phyloP scores from a whole-genome alignment of 2,113 vertebrate species.

The Epinephelus fuscoguttatus region DNA sequence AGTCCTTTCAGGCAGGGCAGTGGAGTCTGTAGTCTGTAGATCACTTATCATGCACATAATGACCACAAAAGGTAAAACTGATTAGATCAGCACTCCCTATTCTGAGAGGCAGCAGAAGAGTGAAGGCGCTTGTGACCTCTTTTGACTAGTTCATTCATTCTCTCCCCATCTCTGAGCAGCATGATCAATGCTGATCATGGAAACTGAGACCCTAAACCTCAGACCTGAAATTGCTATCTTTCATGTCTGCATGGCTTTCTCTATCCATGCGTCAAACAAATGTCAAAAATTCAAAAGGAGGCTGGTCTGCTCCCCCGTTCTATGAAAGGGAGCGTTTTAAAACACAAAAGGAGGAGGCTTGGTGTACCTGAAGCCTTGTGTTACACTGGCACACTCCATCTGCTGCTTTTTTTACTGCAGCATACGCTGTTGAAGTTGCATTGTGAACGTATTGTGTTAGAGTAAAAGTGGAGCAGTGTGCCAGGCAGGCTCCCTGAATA shows the following conservation, averaged over 20 bases:
- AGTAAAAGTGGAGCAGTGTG: background rate
- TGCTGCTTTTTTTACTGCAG: background rate
- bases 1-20: background rate
- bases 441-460: conserved; percentile 19
- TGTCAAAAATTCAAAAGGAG: conserved; percentile 66
- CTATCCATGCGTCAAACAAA: conserved; percentile 54
- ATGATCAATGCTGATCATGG: conserved; percentile 54
- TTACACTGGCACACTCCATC: conserved; percentile 11
- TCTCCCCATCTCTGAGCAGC: conserved; percentile 22
- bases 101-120: conserved; percentile 26
- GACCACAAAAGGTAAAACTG: conserved; percentile 42
- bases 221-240: conserved; percentile 38
- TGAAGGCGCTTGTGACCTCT: conserved; percentile 40
- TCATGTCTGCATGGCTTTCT: conserved; percentile 35
- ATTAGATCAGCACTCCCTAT: conserved; percentile 40
- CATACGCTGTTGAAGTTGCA: conserved; percentile 5
- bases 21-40: conserved; percentile 3
- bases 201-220: conserved; percentile 48
- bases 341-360: conserved; percentile 48
- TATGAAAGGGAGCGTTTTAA: conserved; percentile 45
- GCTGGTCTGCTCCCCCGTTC: conserved; percentile 3
- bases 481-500: background rate
- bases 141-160: conserved; percentile 39
- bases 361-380: conserved; percentile 34
- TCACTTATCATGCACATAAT: conserved; percentile 45